Conservation (phyloP, 2,888 invertebrate genomes). For the Oxycera nigricornis region DNA sequence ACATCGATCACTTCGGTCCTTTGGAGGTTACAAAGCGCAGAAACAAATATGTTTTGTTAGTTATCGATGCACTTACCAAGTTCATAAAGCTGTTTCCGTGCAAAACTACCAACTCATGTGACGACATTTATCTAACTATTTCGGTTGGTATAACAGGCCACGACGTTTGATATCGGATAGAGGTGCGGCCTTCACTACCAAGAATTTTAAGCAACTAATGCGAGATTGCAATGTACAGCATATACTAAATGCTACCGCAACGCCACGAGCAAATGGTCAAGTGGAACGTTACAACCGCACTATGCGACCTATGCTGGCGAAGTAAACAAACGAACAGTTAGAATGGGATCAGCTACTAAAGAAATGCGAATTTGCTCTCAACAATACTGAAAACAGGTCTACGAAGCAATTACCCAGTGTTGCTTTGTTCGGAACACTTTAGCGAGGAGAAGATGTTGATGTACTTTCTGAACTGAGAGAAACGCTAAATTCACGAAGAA, state of each 20-base stretch:
- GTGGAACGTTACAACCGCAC: slow-evolving; percentile 2
- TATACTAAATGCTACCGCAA: slow-evolving; percentile 37
- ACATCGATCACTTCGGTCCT: slow-evolving; percentile 30
- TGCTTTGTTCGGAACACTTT: neutral
- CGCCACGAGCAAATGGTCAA: slow-evolving; percentile 32
- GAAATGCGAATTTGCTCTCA: neutral
- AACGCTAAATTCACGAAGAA: too few relatives aligned
- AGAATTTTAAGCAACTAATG: slow-evolving; percentile 23
- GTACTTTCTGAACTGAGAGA: too few relatives aligned
- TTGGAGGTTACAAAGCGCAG: slow-evolving; percentile 35
- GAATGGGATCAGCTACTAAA: slow-evolving; percentile 3
- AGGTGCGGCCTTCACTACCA: slow-evolving; percentile 36
- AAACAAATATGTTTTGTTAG: slow-evolving; percentile 36
- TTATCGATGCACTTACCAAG: slow-evolving; percentile 30
- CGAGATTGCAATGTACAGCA: slow-evolving; percentile 40
- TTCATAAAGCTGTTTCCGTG: slow-evolving; percentile 35
- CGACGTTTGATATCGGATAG: slow-evolving; percentile 38
- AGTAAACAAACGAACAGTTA: neutral
- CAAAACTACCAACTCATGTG: slow-evolving; percentile 35
- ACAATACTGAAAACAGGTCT: slow-evolving; percentile 9
- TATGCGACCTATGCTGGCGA: slow-evolving; percentile 11
- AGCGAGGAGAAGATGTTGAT: neutral
- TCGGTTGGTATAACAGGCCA: slow-evolving; percentile 31
- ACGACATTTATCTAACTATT: slow-evolving; percentile 25
- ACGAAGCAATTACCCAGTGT: neutral